phyloP scores from a whole-genome alignment of 2,113 vertebrate species.

The Nerophis ophidion region DNA sequence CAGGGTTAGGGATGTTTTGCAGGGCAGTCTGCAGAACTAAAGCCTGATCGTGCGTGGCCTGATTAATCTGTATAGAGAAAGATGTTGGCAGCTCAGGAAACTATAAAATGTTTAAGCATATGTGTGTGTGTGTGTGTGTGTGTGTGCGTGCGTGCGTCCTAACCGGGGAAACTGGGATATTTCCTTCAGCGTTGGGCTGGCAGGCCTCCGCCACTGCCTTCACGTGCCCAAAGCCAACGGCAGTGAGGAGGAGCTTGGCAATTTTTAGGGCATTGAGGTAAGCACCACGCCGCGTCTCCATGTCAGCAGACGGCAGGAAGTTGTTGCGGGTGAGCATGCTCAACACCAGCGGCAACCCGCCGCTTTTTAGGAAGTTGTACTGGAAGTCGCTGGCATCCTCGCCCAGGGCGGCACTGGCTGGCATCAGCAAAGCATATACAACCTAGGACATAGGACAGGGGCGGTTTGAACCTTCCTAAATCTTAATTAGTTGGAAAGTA shows the following conservation, averaged over 20 bases:
- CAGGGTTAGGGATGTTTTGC: constrained; percentile 98
- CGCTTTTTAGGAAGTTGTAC: constrained; percentile 96
- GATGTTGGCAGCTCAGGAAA: constrained; percentile 9
- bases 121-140: constrained; percentile 17
- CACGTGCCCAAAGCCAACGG: constrained; percentile 96
- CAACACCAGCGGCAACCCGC: constrained; percentile 90
- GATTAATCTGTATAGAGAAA: constrained; percentile 78
- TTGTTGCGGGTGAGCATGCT: constrained; percentile 99
- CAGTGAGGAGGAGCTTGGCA: constrained; percentile 92
- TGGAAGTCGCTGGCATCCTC: constrained; percentile 98
- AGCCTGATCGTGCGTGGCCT: constrained; percentile 96
- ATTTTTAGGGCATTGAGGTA: constrained; percentile 98
- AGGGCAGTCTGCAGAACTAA: constrained; percentile 96
- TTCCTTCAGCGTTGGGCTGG: constrained; percentile 89
- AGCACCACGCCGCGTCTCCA: constrained; percentile 95
- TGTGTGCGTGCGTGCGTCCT: constrained; percentile 23
- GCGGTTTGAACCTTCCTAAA: background rate
- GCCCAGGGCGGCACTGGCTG: constrained; percentile 91
- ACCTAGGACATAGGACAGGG: constrained; percentile 70
- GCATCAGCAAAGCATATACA: constrained; percentile 98
- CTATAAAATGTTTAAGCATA: background rate
- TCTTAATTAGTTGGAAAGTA: too few species aligned
- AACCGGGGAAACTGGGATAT: constrained; percentile 89
- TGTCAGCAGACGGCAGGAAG: constrained; percentile 96
- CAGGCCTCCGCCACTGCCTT: constrained; percentile 95